Evolutionary conservation across 1,140 invertebrate genomes (phyloP), one percentile per base, ranked within the genome.

Genomic region (Drosophila lacertosa): DNA sequence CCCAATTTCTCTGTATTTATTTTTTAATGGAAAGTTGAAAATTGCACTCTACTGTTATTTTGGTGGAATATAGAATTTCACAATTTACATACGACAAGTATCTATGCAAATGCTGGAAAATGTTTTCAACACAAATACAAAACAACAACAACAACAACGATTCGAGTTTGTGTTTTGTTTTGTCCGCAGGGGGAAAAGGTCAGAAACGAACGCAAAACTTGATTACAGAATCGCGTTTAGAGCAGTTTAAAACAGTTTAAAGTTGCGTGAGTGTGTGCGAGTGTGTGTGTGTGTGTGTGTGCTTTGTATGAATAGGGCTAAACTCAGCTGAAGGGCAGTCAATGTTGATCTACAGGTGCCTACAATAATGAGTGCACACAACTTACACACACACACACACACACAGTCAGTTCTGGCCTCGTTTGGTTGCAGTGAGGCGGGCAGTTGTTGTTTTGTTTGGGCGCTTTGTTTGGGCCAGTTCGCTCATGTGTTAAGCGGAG

Each of bases 271-370:
- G 29, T 55, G 22, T 42, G 60, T 44, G 47, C 37, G 13, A 24
- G 65, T 59, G 50, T n/a, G 29, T 24, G 29, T 16, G 47, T 18
- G 22, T 20, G 11, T 37, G 58, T 55, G 64, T 24, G 39, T 72
- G 47, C n/a, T n/a, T n/a, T 75, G 57, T 37, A 20, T 64, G 68
- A 55, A 78, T 60, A 82, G 70, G 79, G 79, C 79, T 69, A 63
- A 84, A 66, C 82, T 75, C 20, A 51, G 11, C 33, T 63, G 66
- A 54, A 55, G 81, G 80, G 79, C 83, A 72, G 81, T 72, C 80
- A 83, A 83, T 83, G 79, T 62, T 82, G 66, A 79, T 81, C 73
- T 66, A 80, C 77, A 81, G 75, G 77, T 72, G 68, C 67, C 60
- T 58, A 72, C 39, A 54, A 67, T 66, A 73, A 64, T 72, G 50